These are phyloP conservation scores for Trichacis sp. DNA, from an alignment of 2,888 invertebrate species.

Conservation along the genomic window DNA sequence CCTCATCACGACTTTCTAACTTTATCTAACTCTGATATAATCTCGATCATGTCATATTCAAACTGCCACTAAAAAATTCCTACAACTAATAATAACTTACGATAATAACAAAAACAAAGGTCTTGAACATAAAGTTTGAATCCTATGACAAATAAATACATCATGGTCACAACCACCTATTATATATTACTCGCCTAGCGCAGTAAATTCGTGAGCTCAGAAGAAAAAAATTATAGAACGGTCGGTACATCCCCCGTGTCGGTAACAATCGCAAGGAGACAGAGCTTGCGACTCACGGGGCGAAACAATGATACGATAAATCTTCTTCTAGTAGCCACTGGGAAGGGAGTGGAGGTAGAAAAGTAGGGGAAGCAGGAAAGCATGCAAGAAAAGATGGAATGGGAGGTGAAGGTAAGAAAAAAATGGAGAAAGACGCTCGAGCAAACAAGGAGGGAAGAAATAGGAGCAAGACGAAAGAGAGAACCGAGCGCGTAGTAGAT, in stretches of 20 bases:
- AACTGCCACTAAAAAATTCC: too few relatives aligned
- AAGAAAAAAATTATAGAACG: slow-evolving; percentile 43
- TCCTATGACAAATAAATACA: too few relatives aligned
- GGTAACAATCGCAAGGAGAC: slow-evolving; percentile 52
- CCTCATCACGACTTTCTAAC: too few relatives aligned
- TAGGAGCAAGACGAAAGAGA: slow-evolving; percentile 46
- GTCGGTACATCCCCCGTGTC: slow-evolving; percentile 36
- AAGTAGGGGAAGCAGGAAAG: slow-evolving; percentile 42
- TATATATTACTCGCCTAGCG: slow-evolving; percentile 15
- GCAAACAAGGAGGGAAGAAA: slow-evolving; percentile 45
- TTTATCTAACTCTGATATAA: too few relatives aligned
- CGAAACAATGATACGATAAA: slow-evolving; percentile 66
- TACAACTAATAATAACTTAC: too few relatives aligned
- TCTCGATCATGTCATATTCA: too few relatives aligned
- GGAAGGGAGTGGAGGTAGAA: slow-evolving; percentile 25
- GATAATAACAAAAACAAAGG: too few relatives aligned
- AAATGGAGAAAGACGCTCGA: slow-evolving; percentile 33
- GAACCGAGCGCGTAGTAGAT: slow-evolving; percentile 42
- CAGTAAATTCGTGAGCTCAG: slow-evolving; percentile 37
- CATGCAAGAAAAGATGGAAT: slow-evolving; percentile 44
- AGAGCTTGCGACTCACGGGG: slow-evolving; percentile 53
- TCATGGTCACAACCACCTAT: slow-evolving; percentile 29
- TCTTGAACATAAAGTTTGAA: too few relatives aligned
- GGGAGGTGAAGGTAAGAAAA: slow-evolving; percentile 31
- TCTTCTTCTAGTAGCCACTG: slow-evolving; percentile 45